A percentile compares a stretch with the other conserved stretches of the same genome.
Evolutionary conservation across 2,888 invertebrate genomes (phyloP).

Genomic region (Steromphala cineraria): DNA sequence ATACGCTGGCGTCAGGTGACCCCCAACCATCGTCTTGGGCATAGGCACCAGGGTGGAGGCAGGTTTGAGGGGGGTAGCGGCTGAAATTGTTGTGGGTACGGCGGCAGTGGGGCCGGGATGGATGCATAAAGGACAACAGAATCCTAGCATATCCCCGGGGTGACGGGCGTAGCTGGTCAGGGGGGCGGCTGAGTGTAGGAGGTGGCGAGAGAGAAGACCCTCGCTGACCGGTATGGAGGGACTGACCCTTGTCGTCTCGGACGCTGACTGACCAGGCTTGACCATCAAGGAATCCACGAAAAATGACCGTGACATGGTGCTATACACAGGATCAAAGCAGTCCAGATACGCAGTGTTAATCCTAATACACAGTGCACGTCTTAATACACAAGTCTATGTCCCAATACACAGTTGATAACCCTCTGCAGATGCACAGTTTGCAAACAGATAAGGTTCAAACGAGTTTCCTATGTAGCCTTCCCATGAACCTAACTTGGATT

Average conservation of each 20-base stretch:
- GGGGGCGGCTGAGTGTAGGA: conserved; percentile 39
- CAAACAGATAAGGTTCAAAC: neutral
- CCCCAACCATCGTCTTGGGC: conserved; percentile 37
- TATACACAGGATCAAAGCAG: too few relatives aligned
- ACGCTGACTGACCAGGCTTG: conserved; percentile 38
- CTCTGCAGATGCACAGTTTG: too few relatives aligned
- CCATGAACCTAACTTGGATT: neutral
- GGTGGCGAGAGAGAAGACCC: conserved; percentile 26
- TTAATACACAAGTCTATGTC: too few relatives aligned
- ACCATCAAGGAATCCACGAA: conserved; percentile 73
- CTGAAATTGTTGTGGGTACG: conserved; percentile 27
- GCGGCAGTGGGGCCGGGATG: conserved; percentile 40
- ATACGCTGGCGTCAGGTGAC: conserved; percentile 31
- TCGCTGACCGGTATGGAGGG: conserved; percentile 21
- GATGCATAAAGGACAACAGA: conserved; percentile 66
- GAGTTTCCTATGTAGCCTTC: neutral
- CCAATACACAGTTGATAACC: too few relatives aligned
- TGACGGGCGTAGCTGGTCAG: conserved; percentile 62
- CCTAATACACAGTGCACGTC: neutral
- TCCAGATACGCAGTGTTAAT: too few relatives aligned
- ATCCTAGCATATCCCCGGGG: conserved; percentile 60
- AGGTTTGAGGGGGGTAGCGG: conserved; percentile 37
- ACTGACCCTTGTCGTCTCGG: neutral
- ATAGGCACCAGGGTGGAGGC: conserved; percentile 34
- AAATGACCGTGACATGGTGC: conserved; percentile 73